Evolutionary conservation across 2,888 invertebrate genomes (phyloP).

Genomic region (Polydesmus complanatus): DNA sequence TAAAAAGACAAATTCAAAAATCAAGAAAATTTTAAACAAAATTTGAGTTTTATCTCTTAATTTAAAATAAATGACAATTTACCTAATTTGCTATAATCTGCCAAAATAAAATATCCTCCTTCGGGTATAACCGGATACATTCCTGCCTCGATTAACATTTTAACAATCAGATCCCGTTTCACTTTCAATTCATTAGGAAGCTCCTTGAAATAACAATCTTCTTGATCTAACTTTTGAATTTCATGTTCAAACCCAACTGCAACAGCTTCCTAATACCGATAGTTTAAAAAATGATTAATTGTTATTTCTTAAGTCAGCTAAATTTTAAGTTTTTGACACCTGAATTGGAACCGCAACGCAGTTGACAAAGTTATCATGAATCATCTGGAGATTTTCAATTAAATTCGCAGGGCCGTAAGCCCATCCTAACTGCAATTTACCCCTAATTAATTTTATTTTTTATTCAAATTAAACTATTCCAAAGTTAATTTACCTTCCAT

Average conservation of each 20-base stretch:
- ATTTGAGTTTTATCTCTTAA: neutral
- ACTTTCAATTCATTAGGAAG: conserved; percentile 56
- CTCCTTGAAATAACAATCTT: conserved; percentile 69
- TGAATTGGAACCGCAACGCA: conserved; percentile 76
- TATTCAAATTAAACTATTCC: conserved; percentile 19
- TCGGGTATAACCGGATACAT: conserved; percentile 87
- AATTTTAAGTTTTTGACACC: conserved; percentile 20
- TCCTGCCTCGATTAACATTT: conserved; percentile 58
- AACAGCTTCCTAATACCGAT: conserved; percentile 60
- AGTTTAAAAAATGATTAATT: neutral
- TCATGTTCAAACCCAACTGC: conserved; percentile 81
- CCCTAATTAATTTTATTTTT: neutral
- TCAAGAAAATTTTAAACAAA: conserved; percentile 9
- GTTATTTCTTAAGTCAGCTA: neutral
- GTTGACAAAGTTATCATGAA: conserved; percentile 90
- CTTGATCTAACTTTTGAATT: conserved; percentile 47
- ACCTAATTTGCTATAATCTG: conserved; percentile 73
- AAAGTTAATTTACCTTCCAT: conserved; percentile 48
- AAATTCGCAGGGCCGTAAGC: conserved; percentile 75
- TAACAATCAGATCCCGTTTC: conserved; percentile 66
- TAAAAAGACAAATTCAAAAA: conserved; percentile 25
- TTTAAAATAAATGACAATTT: conserved; percentile 20
- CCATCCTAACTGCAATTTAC: conserved; percentile 61
- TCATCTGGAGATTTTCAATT: conserved; percentile 60
- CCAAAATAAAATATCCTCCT: conserved; percentile 93